A percentile compares a stretch with the other conserved stretches of the same genome.
These are phyloP conservation scores for Dione vanillae DNA, from an alignment of 2,888 invertebrate species.

Conservation along the genomic window DNA sequence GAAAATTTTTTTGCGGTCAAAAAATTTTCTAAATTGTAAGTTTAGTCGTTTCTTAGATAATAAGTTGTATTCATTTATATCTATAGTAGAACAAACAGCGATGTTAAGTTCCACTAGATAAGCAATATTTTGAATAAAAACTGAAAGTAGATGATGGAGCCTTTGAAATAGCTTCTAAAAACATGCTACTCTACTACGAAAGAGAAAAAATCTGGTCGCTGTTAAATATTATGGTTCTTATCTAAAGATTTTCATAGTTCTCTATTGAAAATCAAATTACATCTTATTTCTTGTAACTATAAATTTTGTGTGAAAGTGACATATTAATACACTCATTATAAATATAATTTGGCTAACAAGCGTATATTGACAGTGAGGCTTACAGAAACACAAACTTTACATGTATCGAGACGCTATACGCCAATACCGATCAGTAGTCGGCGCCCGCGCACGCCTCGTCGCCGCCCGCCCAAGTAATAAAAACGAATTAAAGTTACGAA, in stretches of 20 bases:
- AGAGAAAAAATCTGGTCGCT: too few species aligned
- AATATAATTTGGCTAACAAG: slow-evolving; percentile 27
- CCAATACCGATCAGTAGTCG: slow-evolving; percentile 72
- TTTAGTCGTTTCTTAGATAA: too few species aligned
- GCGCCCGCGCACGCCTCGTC: slow-evolving; percentile 76
- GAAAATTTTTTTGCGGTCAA: too few species aligned
- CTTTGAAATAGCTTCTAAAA: too few species aligned
- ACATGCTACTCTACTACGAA: too few species aligned
- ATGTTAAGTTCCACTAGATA: too few species aligned
- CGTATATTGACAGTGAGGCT: slow-evolving; percentile 56
- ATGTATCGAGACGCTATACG: slow-evolving; percentile 55
- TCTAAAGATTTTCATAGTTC: background rate
- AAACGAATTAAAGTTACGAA: slow-evolving; percentile 34
- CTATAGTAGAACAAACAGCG: too few species aligned
- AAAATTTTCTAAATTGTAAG: too few species aligned
- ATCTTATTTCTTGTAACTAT: background rate
- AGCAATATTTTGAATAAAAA: too few species aligned
- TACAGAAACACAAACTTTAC: slow-evolving; percentile 51
- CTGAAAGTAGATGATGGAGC: too few species aligned
- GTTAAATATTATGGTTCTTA: too few species aligned
- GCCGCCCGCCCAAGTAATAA: slow-evolving; percentile 75
- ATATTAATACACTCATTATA: background rate
- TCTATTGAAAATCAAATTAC: background rate
- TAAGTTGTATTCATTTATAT: too few species aligned
- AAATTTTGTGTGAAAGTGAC: background rate